Evolutionary conservation across 2,113 vertebrate species (phyloP).

Genomic region (Nesogale talazaci): DNA sequence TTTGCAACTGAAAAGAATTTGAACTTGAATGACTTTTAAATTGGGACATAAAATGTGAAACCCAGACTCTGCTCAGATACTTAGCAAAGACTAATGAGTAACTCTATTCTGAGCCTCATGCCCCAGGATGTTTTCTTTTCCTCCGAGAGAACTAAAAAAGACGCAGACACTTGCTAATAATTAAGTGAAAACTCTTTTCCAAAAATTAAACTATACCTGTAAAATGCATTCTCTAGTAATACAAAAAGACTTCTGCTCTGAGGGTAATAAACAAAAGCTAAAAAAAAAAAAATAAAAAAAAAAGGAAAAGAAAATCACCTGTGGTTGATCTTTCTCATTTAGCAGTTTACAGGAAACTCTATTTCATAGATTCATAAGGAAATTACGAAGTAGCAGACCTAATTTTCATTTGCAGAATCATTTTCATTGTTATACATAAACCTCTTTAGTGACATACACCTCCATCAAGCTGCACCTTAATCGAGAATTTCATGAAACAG

Average conservation of each 20-base stretch:
- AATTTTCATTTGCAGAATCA: neutral
- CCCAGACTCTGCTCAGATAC: neutral
- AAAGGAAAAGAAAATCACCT: neutral
- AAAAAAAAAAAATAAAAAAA: neutral
- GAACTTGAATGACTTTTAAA: constrained; percentile 80
- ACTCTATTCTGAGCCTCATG: neutral
- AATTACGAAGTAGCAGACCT: neutral
- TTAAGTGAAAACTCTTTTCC: neutral
- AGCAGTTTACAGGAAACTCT: neutral
- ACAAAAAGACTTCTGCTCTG: neutral
- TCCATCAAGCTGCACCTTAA: neutral
- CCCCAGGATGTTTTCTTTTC: constrained; percentile 14
- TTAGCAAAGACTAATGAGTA: constrained; percentile 24
- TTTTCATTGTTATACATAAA: neutral
- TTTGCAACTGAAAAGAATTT: constrained; percentile 71
- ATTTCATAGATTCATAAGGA: neutral
- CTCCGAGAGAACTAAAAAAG: neutral
- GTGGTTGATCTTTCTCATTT: neutral
- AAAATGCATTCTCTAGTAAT: constrained; percentile 43
- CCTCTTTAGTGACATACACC: neutral
- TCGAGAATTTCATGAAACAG: neutral
- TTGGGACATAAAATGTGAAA: constrained; percentile 61
- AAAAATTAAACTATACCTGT: neutral
- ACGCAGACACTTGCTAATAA: neutral
- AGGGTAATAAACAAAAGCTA: neutral